phyloP scores from a whole-genome alignment of 2,888 invertebrate genomes.

The Napeogenes inachia region DNA sequence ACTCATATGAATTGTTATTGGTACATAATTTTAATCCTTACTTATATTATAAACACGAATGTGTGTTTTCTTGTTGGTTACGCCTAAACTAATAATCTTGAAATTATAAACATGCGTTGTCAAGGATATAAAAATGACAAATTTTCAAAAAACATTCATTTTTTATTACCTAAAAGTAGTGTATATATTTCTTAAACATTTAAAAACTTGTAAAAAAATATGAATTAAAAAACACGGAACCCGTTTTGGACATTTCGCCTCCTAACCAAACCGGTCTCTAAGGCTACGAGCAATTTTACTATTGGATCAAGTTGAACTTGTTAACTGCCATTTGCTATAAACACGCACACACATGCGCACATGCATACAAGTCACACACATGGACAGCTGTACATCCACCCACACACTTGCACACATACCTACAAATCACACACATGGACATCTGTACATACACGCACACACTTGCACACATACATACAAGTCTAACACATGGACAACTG shows the following conservation, averaged over 20 bases:
- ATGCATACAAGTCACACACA: not conserved
- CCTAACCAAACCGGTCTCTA: slow-evolving; percentile 8
- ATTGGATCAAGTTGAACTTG: slow-evolving; percentile 25
- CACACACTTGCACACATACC: too few relatives aligned
- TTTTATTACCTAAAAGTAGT: too few relatives aligned
- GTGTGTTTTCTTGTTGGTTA: not conserved
- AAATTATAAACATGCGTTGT: not conserved
- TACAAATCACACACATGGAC: too few relatives aligned
- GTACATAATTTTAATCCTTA: too few relatives aligned
- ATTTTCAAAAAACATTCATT: too few relatives aligned
- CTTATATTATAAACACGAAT: too few relatives aligned
- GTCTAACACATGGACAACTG: not conserved
- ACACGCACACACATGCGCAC: not conserved
- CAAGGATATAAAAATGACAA: too few relatives aligned
- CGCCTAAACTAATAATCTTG: not conserved
- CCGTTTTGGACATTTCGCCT: not conserved
- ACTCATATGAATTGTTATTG: too few relatives aligned
- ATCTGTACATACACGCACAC: not conserved
- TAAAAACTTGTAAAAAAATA: too few relatives aligned
- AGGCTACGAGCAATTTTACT: slow-evolving; percentile 20
- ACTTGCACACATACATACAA: not conserved
- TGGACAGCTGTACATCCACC: too few relatives aligned
- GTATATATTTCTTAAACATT: too few relatives aligned
- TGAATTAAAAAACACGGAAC: slow-evolving; percentile 6
- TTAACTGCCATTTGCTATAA: slow-evolving; percentile 4